These are phyloP conservation scores for Pachyramphus minor DNA, from an alignment of 2,113 vertebrate species.

Conservation along the genomic window DNA sequence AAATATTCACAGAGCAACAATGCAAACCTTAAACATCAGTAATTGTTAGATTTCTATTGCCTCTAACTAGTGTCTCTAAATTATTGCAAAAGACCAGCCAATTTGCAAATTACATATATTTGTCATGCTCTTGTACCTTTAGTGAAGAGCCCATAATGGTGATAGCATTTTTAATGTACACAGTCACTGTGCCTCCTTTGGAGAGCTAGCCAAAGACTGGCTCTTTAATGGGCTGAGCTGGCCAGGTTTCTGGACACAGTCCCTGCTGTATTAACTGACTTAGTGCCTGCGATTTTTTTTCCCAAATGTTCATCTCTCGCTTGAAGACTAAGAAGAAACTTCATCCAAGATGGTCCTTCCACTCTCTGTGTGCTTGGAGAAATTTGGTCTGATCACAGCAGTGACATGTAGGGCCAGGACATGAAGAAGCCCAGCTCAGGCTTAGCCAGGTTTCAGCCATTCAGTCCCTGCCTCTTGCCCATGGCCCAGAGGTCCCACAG, in stretches of 20 bases:
- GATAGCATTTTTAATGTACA: conserved; percentile 70
- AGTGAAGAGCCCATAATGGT: conserved; percentile 73
- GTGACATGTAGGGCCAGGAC: accelerated
- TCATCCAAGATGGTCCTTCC: background rate
- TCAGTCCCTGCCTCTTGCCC: background rate
- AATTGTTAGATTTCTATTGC: conserved; percentile 84
- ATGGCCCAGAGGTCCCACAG: background rate
- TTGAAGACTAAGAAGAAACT: background rate
- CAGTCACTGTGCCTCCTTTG: conserved; percentile 36
- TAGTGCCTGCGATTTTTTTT: background rate
- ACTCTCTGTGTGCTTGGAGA: background rate
- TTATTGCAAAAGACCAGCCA: conserved; percentile 83
- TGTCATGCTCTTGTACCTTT: conserved; percentile 83
- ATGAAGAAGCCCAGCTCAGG: background rate
- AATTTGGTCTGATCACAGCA: background rate
- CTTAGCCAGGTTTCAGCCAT: background rate
- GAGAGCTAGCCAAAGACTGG: conserved; percentile 16
- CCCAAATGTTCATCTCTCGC: background rate
- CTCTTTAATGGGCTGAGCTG: background rate
- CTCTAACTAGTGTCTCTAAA: conserved; percentile 82
- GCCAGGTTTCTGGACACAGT: conserved; percentile 1
- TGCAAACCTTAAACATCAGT: conserved; percentile 85
- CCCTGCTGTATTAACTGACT: background rate
- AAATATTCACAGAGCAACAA: conserved; percentile 86
- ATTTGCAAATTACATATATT: conserved; percentile 85